Evolutionary conservation across 2,888 invertebrate genomes (phyloP), one percentile per base, ranked within the genome.

Genomic region (Eudemis profundana): DNA sequence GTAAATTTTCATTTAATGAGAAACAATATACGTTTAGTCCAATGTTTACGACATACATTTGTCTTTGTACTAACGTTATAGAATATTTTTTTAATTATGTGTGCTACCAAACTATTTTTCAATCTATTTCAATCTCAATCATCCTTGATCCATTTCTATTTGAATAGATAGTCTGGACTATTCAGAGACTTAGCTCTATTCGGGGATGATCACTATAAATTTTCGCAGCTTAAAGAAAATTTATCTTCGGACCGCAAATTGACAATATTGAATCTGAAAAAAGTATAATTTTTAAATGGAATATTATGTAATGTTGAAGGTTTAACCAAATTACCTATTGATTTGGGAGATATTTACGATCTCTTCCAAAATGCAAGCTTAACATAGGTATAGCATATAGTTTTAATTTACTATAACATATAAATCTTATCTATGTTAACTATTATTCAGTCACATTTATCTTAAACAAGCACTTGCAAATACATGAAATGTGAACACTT

Each of bases 371-470:
- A 64, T 73, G 73, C 73, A 76, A 77, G 76, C 74, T 69, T 72
- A 75, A 76, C 68, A 59, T 74, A 42, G 17, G 15, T 42, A 70
- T 70, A 69, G 66, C 74, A 71, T 69, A 59, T 23, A 14, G 42
- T 69, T 74, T 72, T 69, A 76, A 77, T 72, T 69, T 68, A 71
- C 74, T 78, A 76, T 69, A 68, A 64, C 69, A 66, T 71, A 67
- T 70, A 71, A 68, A 72, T 69, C 69, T 79, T 73, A 75, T 70
- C 74, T 79, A 83, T 77, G 71, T 83, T 86, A 85, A 74, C 81
- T 89, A 89, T 78, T 79, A 84, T 85, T 91, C 91, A 91, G 91
- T 90, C 91, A 89, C 88, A 86, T 89, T 86, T 81, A 86, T 85
- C 77, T 85, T 85, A 84, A 82, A 85, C 81, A 88, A 88, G 85